These are phyloP conservation scores for Eupsilia transversa DNA, from an alignment of 2,888 invertebrate species.

Conservation along the genomic window DNA sequence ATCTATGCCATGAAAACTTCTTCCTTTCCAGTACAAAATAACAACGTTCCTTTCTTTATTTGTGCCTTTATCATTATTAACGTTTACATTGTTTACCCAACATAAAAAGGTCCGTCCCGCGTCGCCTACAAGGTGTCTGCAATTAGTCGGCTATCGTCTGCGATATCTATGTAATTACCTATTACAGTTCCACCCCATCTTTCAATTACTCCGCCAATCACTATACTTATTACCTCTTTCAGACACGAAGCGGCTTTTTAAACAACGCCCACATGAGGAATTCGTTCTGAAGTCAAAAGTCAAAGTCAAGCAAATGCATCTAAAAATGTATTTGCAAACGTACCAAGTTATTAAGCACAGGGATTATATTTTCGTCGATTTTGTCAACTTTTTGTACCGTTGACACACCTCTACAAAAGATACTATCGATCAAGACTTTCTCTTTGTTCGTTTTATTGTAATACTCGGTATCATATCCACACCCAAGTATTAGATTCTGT, in stretches of 20 bases:
- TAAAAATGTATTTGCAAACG: conserved; percentile 54
- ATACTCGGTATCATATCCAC: conserved; percentile 60
- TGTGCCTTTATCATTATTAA: conserved; percentile 3
- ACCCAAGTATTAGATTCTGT: conserved; percentile 55
- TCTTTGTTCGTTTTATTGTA: conserved; percentile 62
- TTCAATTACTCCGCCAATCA: conserved; percentile 56
- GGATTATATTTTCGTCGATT: conserved; percentile 58
- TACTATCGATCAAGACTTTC: conserved; percentile 64
- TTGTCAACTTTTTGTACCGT: conserved; percentile 56
- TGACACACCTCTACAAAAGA: conserved; percentile 60
- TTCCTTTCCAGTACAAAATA: background rate
- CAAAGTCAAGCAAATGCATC: conserved; percentile 15
- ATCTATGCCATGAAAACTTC: background rate
- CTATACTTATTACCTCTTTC: conserved; percentile 41
- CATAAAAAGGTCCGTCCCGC: conserved; percentile 44
- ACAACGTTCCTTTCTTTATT: background rate
- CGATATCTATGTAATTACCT: conserved; percentile 55
- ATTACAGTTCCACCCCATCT: conserved; percentile 54
- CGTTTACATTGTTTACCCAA: conserved; percentile 48
- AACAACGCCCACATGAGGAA: conserved; percentile 28
- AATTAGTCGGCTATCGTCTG: conserved; percentile 68
- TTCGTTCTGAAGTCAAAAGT: conserved; percentile 41
- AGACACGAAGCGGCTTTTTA: conserved; percentile 18
- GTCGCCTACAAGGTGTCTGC: conserved; percentile 74
- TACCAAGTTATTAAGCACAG: conserved; percentile 52